These are phyloP conservation scores for Euplexia lucipara DNA, from an alignment of 2,888 invertebrate genomes.

Conservation along the genomic window DNA sequence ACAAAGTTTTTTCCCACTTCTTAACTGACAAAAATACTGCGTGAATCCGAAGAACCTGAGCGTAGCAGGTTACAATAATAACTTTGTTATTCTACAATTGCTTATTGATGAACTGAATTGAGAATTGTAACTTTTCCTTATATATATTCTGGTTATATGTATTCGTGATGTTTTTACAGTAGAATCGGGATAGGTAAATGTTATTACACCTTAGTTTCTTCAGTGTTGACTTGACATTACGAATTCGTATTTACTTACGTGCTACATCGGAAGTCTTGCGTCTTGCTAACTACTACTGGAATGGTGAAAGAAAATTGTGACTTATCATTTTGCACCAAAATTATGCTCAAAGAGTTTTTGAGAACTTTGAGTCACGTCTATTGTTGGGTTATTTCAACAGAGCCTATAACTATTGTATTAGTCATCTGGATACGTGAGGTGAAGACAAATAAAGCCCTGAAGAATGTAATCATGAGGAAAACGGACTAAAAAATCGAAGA, in stretches of 20 bases:
- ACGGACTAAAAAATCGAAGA: no score
- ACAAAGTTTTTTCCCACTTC: no score
- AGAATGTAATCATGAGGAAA: no score
- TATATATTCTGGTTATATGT: background rate
- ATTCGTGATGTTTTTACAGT: background rate
- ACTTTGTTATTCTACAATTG: conserved; percentile 18
- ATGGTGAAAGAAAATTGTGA: background rate
- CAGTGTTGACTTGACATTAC: conserved; percentile 14
- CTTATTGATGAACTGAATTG: conserved; percentile 10
- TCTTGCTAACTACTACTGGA: background rate
- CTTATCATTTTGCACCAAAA: background rate
- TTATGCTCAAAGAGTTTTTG: background rate
- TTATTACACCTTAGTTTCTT: conserved; percentile 3
- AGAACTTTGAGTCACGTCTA: no score
- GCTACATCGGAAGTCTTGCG: background rate
- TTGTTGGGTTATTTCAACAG: no score
- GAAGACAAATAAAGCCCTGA: no score
- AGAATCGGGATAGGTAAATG: conserved; percentile 4
- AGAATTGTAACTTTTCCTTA: background rate
- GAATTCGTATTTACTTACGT: background rate
- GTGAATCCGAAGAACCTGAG: background rate
- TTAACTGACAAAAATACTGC: conserved; percentile 5
- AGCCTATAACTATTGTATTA: no score
- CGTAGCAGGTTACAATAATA: conserved; percentile 24
- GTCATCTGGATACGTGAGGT: no score